These are phyloP conservation scores for Imbricaverruca yamaguchii DNA, from an alignment of 2,888 invertebrate species.

Conservation along the genomic window DNA sequence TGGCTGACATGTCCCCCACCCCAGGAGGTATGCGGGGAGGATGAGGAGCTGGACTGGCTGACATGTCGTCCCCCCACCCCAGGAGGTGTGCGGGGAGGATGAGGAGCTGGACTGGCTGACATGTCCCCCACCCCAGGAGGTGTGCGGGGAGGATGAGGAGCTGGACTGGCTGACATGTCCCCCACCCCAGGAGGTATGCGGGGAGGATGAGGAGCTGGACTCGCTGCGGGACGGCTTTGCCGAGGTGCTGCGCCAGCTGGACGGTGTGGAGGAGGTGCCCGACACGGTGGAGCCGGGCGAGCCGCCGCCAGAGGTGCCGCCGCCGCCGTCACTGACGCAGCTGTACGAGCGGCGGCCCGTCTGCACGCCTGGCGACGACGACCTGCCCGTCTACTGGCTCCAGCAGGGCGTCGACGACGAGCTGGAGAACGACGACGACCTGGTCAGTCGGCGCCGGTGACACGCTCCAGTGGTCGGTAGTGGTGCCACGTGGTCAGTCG, in stretches of 20 bases:
- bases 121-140: neutral
- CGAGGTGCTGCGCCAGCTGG: constrained; percentile 19
- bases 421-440: neutral
- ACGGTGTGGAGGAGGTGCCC: constrained; percentile 24
- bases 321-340: neutral
- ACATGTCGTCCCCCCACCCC: too few relatives aligned
- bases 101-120: neutral
- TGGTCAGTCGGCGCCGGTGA: neutral
- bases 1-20: too few relatives aligned
- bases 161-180: neutral
- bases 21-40: too few relatives aligned
- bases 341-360: constrained; percentile 13
- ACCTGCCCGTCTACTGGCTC: constrained; percentile 6
- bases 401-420: constrained; percentile 7
- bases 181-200: neutral
- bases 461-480: neutral
- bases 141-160: neutral
- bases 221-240: constrained; percentile 22
- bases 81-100: constrained; percentile 1
- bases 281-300: constrained; percentile 22
- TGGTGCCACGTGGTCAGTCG: too few relatives aligned
- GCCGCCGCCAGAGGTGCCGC: constrained; percentile 22
- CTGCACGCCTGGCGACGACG: neutral
- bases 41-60: too few relatives aligned
- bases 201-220: constrained; percentile 20